Conservation (phyloP, 2,113 vertebrate genomes). For the Phylloscopus trochiloides region DNA sequence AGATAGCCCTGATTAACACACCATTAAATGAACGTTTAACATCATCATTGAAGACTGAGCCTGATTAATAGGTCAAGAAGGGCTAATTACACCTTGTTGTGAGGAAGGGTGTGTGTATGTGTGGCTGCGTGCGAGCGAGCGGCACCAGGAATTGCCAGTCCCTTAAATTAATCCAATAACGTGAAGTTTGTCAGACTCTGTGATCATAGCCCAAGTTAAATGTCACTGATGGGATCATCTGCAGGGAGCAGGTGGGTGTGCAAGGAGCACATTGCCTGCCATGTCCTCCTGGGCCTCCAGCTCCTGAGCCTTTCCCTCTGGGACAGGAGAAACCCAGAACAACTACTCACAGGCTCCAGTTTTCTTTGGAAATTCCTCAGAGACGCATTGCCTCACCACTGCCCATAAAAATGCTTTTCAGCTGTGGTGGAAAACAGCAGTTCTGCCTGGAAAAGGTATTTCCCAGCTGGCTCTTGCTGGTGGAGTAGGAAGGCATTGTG, state of each 20-base stretch:
- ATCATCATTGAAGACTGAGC: not conserved
- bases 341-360: not conserved
- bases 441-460: conserved; percentile 34
- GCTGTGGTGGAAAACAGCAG: not conserved
- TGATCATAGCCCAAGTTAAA: not conserved
- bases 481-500: not conserved
- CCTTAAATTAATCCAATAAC: not conserved
- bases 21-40: not conserved
- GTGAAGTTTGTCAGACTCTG: not conserved
- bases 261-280: not conserved
- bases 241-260: not conserved
- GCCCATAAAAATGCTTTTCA: conserved; percentile 13
- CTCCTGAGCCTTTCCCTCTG: not conserved
- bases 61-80: conserved; percentile 50
- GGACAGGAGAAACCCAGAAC: not conserved
- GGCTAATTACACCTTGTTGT: conserved; percentile 36
- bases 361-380: not conserved
- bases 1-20: conserved; percentile 20
- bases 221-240: not conserved
- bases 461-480: not conserved
- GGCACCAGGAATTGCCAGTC: not conserved
- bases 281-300: not conserved
- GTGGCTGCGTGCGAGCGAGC: fast-evolving
- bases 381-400: not conserved
- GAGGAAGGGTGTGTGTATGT: not conserved